These are phyloP conservation scores for Odocoileus hemionus DNA, from an alignment of 2,113 vertebrate genomes.

Conservation along the genomic window DNA sequence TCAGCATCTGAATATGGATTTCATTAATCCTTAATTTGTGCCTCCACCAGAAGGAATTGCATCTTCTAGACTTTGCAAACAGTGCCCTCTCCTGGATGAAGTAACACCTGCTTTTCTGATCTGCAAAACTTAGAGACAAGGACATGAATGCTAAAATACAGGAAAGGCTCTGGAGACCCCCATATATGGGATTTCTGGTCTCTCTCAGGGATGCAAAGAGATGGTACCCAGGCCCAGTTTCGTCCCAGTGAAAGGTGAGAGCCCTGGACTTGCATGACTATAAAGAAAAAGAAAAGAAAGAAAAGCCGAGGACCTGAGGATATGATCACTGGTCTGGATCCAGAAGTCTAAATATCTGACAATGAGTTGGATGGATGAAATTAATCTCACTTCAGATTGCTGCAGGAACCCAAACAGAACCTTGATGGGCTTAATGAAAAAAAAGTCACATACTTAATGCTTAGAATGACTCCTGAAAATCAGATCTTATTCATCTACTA, in stretches of 20 bases:
- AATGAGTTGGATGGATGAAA: background rate
- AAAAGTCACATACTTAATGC: background rate
- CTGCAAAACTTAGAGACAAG: background rate
- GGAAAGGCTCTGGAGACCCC: background rate
- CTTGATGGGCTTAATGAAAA: background rate
- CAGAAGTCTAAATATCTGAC: background rate
- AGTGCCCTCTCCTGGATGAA: conserved; percentile 75
- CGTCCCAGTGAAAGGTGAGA: background rate
- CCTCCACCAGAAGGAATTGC: background rate
- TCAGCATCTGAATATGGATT: conserved; percentile 60
- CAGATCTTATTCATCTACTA: background rate
- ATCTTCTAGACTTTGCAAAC: conserved; percentile 45
- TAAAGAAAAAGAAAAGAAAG: background rate
- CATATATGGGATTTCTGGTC: background rate
- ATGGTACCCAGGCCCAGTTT: background rate
- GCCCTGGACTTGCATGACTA: background rate
- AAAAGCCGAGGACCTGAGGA: background rate
- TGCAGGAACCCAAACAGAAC: background rate
- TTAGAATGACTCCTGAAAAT: background rate
- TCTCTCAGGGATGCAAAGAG: background rate
- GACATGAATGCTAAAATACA: background rate
- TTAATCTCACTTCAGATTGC: background rate
- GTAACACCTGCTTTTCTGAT: background rate
- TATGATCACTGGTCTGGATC: background rate
- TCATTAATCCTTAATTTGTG: conserved; percentile 65